Evolutionary conservation across 1,140 invertebrate species (phyloP).

Genomic region (Notospermus geniculatus): DNA sequence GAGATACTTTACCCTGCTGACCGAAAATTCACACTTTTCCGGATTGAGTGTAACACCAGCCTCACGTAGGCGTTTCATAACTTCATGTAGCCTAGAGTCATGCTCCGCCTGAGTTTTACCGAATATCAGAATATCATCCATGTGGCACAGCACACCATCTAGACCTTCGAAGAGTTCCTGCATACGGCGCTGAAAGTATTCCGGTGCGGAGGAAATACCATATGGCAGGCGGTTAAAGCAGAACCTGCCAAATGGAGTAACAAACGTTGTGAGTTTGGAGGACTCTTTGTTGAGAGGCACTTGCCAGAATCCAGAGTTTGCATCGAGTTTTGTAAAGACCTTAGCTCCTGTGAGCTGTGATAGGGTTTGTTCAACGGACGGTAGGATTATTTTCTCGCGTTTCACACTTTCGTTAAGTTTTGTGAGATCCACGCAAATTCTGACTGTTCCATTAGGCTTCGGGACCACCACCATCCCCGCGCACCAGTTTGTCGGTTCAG

Average conservation of each 20-base stretch:
- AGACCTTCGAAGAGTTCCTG: constrained; percentile 19
- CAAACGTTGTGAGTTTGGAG: constrained; percentile 21
- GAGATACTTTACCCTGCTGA: constrained; percentile 41
- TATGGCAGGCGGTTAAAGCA: constrained; percentile 20
- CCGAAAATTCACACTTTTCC: constrained; percentile 46
- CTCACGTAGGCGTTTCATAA: constrained; percentile 28
- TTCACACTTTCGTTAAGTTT: constrained; percentile 15
- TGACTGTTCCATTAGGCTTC: constrained; percentile 9
- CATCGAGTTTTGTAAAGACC: constrained; percentile 57
- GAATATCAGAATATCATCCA: constrained; percentile 37
- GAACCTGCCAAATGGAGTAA: constrained; percentile 24
- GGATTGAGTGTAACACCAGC: constrained; percentile 39
- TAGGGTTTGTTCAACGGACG: constrained; percentile 18
- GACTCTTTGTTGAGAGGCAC: constrained; percentile 16
- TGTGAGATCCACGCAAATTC: constrained; percentile 16
- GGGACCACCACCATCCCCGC: constrained; percentile 14
- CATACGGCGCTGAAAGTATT: constrained; percentile 22
- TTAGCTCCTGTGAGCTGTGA: constrained; percentile 41
- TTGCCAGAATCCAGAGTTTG: constrained; percentile 51
- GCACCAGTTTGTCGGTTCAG: constrained; percentile 18
- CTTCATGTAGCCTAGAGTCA: constrained; percentile 25
- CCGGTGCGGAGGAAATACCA: constrained; percentile 20
- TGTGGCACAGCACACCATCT: constrained; percentile 17
- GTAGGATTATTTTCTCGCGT: constrained; percentile 12
- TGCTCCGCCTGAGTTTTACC: constrained; percentile 28